Evolutionary conservation across 2,113 vertebrate genomes (phyloP), one percentile per base, ranked within the genome.

Genomic region (Platysternon megacephalum): DNA sequence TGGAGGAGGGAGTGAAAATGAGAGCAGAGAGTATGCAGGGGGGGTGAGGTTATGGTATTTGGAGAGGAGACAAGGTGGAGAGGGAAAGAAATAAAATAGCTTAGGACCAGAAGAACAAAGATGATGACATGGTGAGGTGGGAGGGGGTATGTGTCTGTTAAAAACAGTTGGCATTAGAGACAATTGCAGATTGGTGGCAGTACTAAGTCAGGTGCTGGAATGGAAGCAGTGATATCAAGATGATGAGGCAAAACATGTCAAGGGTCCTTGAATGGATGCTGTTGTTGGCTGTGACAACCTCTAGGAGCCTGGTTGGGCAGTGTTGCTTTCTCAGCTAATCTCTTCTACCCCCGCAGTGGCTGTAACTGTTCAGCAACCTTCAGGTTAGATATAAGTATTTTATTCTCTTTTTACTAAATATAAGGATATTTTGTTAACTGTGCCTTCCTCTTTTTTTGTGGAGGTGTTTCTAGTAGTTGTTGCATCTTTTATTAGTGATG

Each of bases 401-500:
- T 79, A 28, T 11, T 87, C 29, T 84, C 3, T 58, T 58, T n/a
- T 65, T 65, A 16, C 32, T n/a, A 65, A 65, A 65, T 17, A 17
- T 35, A 65, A n/a, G 32, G 4, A 17, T 32, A 8, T 65, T n/a
- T 65, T 65, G 61, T 65, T 65, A 35, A n/a, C 32, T 65, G 11
- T 29, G 14, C 7, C 61, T 65, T 65, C 14, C 61, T n/a, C 4
- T 56, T 89, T 52, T 52, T 79, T 39, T 61, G 6, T 90, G 14
- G 2, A 81, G 49, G 2, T n/a, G 14, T 19, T 44, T 65, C 58
- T 85, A 22, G 90, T 90, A 13, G 13, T 48, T 93, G 32, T 28
- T 11, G 61, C 26, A 16, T 65, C 2, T 93, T 94, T 53, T 42
- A 29, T 28, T 13, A 42, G 0, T 0, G 16, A 3, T 3, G 8